Conservation (phyloP, 2,888 invertebrate species). For the Watsonalla cultraria region DNA sequence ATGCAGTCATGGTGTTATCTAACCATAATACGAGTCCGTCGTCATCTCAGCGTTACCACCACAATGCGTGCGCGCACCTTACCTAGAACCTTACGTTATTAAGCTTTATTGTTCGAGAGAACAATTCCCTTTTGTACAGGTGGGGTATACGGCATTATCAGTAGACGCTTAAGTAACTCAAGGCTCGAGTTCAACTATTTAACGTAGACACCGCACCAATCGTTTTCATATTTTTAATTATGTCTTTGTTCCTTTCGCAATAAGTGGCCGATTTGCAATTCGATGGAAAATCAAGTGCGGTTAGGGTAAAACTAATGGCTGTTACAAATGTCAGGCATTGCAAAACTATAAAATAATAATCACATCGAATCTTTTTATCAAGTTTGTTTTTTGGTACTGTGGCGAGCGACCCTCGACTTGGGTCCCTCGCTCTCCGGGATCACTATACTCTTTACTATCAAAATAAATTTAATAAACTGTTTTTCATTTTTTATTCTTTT, state of each 20-base stretch:
- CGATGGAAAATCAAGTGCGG: too few species aligned
- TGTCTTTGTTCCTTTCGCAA: constrained; percentile 47
- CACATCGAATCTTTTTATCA: too few species aligned
- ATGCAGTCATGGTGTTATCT: constrained; percentile 35
- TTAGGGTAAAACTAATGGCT: too few species aligned
- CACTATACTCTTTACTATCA: too few species aligned
- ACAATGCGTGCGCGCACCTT: constrained; percentile 51
- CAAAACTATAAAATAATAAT: too few species aligned
- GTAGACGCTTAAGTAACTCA: constrained; percentile 63
- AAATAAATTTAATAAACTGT: too few species aligned
- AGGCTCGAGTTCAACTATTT: constrained; percentile 62
- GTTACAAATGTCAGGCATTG: too few species aligned
- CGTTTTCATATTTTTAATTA: constrained; percentile 45
- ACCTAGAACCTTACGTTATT: constrained; percentile 71
- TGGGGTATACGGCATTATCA: constrained; percentile 63
- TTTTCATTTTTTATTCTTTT: too few species aligned
- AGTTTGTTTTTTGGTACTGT: too few species aligned
- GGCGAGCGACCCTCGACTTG: too few species aligned
- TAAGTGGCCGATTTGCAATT: not conserved
- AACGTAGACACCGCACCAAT: constrained; percentile 35
- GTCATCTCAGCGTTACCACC: constrained; percentile 38
- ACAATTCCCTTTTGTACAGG: constrained; percentile 76
- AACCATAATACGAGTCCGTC: constrained; percentile 34
- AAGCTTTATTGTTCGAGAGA: constrained; percentile 73
- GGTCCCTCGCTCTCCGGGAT: too few species aligned